Percentiles rank a stretch among this genome's conserved stretches.
Conservation (phyloP, 2,797 vertebrate genomes). For the Distichodus sexfasciatus region DNA sequence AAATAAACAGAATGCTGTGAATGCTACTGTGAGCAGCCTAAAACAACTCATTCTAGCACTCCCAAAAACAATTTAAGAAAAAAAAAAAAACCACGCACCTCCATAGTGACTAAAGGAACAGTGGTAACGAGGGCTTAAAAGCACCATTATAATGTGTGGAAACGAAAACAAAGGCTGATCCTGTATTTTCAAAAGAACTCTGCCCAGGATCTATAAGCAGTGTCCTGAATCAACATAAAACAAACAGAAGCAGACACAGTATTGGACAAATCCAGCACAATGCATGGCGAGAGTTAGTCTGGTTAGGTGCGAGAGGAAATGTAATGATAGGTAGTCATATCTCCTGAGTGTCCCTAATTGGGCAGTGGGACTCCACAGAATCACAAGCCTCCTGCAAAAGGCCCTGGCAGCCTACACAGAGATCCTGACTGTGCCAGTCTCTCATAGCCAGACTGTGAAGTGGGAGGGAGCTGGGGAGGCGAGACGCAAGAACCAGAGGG, state of each 20-base stretch:
- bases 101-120: slow-evolving; percentile 32
- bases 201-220: not conserved
- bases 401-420: slow-evolving; percentile 49
- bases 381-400: slow-evolving; percentile 47
- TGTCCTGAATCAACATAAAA: not conserved
- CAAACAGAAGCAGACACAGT: not conserved
- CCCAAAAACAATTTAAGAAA: not conserved
- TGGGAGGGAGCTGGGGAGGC: not conserved
- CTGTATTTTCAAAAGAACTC: not conserved
- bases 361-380: slow-evolving; percentile 3
- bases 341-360: slow-evolving; percentile 38
- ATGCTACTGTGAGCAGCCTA: not conserved
- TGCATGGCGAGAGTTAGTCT: not conserved
- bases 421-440: slow-evolving; percentile 57
- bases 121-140: slow-evolving; percentile 16
- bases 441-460: slow-evolving; percentile 49
- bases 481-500: slow-evolving; percentile 52
- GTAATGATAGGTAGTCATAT: slow-evolving; percentile 30
- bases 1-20: slow-evolving; percentile 16
- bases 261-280: not conserved
- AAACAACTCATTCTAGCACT: not conserved
- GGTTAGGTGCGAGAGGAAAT: not conserved
- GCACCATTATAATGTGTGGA: not conserved
- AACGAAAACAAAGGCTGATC: not conserved
- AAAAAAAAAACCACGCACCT: not conserved